Evolutionary conservation across 2,888 invertebrate genomes (phyloP).

Genomic region (Globia sparganii): DNA sequence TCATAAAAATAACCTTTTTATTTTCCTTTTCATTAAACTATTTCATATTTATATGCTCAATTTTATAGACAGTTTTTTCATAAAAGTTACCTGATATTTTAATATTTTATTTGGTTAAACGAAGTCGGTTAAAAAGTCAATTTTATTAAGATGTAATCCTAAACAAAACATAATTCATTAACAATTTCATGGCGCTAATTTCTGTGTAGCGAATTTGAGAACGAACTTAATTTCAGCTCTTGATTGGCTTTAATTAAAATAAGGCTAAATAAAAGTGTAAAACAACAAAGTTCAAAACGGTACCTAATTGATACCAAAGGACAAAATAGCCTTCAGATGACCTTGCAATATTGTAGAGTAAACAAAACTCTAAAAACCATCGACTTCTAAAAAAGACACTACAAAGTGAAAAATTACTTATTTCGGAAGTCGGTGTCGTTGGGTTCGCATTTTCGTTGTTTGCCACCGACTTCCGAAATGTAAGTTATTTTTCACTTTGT

Average conservation of each 20-base stretch:
- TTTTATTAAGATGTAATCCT: constrained; percentile 3
- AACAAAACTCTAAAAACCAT: background rate
- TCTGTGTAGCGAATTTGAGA: constrained; percentile 10
- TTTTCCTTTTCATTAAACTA: background rate
- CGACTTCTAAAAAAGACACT: too few relatives aligned
- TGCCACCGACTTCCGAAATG: too few relatives aligned
- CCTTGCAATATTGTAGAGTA: background rate
- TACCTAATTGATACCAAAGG: background rate
- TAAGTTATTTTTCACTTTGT: too few relatives aligned
- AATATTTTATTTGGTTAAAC: background rate
- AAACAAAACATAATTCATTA: constrained; percentile 21
- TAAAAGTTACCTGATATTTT: background rate
- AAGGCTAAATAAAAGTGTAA: background rate
- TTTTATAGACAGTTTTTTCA: background rate
- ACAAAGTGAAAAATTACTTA: too few relatives aligned
- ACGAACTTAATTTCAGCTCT: constrained; percentile 27
- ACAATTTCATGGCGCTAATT: constrained; percentile 41
- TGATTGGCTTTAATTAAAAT: constrained; percentile 36
- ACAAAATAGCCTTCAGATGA: background rate
- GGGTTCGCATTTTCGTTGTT: too few relatives aligned
- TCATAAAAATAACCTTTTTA: too few relatives aligned
- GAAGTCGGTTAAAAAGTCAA: background rate
- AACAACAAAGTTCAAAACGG: background rate
- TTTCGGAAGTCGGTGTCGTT: too few relatives aligned
- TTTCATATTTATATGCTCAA: background rate